A percentile compares a stretch with the other conserved stretches of the same genome.
These are phyloP conservation scores for Murina feae DNA, from an alignment of 2,113 vertebrate species.

Conservation along the genomic window DNA sequence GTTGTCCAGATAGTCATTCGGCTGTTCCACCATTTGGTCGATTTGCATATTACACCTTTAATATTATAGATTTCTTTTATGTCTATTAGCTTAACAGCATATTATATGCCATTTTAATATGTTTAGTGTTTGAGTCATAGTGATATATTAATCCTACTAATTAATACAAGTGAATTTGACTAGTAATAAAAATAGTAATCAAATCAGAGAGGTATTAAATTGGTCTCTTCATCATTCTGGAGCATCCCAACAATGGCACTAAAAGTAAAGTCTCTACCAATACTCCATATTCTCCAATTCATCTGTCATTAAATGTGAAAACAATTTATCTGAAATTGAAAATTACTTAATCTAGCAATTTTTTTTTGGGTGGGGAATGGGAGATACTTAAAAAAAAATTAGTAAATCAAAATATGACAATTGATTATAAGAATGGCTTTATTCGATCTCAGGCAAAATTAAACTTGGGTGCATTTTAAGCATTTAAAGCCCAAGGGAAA, in stretches of 20 bases:
- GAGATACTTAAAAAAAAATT: not conserved
- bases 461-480: not conserved
- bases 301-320: not conserved
- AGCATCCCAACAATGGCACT: not conserved
- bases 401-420: too few species aligned
- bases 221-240: not conserved
- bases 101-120: not conserved
- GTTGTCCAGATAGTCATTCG: too few species aligned
- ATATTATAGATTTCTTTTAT: not conserved
- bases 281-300: not conserved
- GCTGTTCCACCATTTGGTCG: too few species aligned
- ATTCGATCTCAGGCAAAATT: not conserved
- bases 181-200: not conserved
- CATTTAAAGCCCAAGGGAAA: not conserved
- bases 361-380: not conserved
- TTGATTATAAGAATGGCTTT: not conserved
- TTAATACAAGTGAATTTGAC: not conserved
- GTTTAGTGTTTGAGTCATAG: not conserved
- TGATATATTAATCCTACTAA: not conserved
- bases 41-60: too few species aligned
- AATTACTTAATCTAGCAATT: not conserved
- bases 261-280: not conserved
- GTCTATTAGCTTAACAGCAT: not conserved
- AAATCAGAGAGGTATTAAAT: slow-evolving; percentile 1
- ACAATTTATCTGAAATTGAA: not conserved